Percentiles rank a stretch among this genome's conserved stretches.
Conservation (phyloP, 2,888 invertebrate genomes). For the Alloplasta piceator region DNA sequence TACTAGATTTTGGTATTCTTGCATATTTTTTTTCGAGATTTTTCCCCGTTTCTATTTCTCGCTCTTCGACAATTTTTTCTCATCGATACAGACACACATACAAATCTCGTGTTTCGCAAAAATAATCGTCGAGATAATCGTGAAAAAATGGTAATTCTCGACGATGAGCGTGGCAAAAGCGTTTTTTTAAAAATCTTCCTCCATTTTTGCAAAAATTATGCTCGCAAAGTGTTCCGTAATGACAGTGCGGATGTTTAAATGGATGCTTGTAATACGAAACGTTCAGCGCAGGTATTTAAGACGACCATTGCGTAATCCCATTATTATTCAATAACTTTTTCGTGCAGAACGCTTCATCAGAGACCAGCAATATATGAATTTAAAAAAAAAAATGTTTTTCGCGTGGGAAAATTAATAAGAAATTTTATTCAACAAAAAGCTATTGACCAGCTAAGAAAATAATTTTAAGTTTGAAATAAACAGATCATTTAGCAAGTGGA, state of each 20-base stretch:
- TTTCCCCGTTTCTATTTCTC: constrained; percentile 13
- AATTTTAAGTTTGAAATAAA: too few species aligned
- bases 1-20: constrained; percentile 79
- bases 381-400: too few species aligned
- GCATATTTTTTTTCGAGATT: constrained; percentile 64
- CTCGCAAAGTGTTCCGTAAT: constrained; percentile 10
- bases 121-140: constrained; percentile 27
- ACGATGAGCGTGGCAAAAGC: constrained; percentile 18
- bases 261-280: not conserved
- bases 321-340: too few species aligned
- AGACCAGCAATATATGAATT: too few species aligned
- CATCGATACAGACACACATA: not conserved
- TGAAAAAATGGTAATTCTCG: constrained; percentile 28
- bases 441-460: too few species aligned
- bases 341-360: too few species aligned
- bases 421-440: too few species aligned
- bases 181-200: not conserved
- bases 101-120: constrained; percentile 8
- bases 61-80: not conserved
- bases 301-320: too few species aligned
- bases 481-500: too few species aligned
- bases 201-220: constrained; percentile 10
- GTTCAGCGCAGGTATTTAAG: too few species aligned
- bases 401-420: too few species aligned
- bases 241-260: not conserved